phyloP scores from a whole-genome alignment of 1,140 invertebrate species.

The Pseudachorutes palmiensis region DNA sequence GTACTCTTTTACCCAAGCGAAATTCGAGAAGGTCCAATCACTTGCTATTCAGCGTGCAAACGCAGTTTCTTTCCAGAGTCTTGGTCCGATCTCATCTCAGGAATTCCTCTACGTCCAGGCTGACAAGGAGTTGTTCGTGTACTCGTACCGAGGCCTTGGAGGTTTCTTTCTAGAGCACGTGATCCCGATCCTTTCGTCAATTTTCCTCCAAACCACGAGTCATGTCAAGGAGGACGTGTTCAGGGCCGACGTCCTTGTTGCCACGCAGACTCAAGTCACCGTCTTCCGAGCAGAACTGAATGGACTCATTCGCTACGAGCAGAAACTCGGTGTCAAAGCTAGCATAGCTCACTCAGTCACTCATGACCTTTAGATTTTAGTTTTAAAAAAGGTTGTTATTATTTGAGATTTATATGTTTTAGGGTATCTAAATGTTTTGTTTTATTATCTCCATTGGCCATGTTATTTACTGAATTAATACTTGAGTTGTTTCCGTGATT shows the following conservation, averaged over 20 bases:
- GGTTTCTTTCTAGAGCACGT: not conserved
- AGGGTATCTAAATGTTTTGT: too few relatives aligned
- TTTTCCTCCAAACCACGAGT: not conserved
- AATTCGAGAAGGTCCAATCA: not conserved
- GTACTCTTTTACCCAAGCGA: not conserved
- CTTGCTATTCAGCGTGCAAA: not conserved
- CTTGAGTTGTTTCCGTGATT: too few relatives aligned
- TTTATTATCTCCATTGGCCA: too few relatives aligned
- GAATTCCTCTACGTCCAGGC: conserved; percentile 4
- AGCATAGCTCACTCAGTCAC: too few relatives aligned
- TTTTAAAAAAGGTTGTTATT: too few relatives aligned
- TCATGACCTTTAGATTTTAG: too few relatives aligned
- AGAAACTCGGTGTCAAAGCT: too few relatives aligned
- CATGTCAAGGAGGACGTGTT: not conserved
- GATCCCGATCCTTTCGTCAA: not conserved
- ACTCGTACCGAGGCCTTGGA: not conserved
- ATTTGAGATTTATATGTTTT: too few relatives aligned
- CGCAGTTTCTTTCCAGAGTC: not conserved
- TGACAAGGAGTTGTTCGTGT: not conserved
- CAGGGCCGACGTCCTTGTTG: not conserved
- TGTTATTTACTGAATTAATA: too few relatives aligned
- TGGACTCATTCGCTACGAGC: not conserved
- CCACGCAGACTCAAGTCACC: not conserved
- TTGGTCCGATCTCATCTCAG: not conserved
- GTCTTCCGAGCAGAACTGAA: not conserved